Evolutionary conservation across 2,113 vertebrate genomes (phyloP), one percentile per base, ranked within the genome.

Genomic region (Bubo bubo): DNA sequence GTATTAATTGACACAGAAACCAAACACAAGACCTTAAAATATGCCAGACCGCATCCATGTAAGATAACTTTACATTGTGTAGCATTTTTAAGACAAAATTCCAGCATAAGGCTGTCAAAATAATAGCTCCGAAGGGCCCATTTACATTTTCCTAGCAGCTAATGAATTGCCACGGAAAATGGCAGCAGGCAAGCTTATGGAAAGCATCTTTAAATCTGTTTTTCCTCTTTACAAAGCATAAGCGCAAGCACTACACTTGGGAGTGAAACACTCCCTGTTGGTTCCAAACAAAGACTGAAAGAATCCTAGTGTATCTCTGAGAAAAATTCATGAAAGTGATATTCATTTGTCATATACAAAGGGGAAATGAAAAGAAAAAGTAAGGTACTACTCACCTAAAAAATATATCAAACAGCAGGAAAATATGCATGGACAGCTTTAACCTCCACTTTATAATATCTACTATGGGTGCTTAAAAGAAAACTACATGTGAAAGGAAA

Each of bases 111-210:
- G 43, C 30, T 91, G 95, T 56, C 79, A 91, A 92, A 93, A 89
- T 64, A 91, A 93, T 45, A 89, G 83, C 49, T 95, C 92, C 92
- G 89, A 96, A 81, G 76, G 76, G 56, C 52, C 86, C 13, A 72
- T 81, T 95, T 92, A 84, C 80, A 43, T 95, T 84, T 92, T 92
- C 56, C 43, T 87, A 91, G 80, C 24, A 91, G 52, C 76, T 91
- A 95, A 92, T 94, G 80, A 93, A 95, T 81, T 95, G 64, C 49
- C 73, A 84, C 45, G 27, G 73, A 97, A 97, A 93, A 95, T 45
- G 71, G 79, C 59, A 95, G 56, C 64, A 93, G 64, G 24, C 56
- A 94, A 93, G 75, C 64, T 93, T 92, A 95, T 19, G 49, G 47
- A 43, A 95, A 93, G 62, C 49, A 85, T 88, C 83, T 86, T 79